Conservation (phyloP, 2,888 invertebrate genomes). For the Agrotis exclamationis region DNA sequence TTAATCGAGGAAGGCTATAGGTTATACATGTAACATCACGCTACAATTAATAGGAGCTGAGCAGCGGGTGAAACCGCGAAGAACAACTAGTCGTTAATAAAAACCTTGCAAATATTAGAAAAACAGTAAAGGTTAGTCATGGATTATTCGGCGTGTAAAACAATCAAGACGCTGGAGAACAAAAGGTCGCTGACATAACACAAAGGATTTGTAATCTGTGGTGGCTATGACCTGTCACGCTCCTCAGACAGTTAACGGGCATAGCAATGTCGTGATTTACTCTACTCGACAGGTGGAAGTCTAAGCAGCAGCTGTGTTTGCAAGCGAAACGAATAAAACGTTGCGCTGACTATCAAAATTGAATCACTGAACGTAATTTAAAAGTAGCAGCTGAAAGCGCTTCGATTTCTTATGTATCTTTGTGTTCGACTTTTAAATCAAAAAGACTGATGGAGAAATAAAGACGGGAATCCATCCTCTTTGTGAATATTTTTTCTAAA, state of each 20-base stretch:
- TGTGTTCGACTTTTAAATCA: slow-evolving; percentile 22
- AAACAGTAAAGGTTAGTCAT: slow-evolving; percentile 24
- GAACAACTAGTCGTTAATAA: background rate
- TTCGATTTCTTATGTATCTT: slow-evolving; percentile 31
- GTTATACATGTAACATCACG: too few species aligned
- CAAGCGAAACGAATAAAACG: slow-evolving; percentile 57
- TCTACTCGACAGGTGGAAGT: slow-evolving; percentile 57
- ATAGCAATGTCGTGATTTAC: slow-evolving; percentile 52
- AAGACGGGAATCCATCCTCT: slow-evolving; percentile 5
- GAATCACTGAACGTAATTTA: slow-evolving; percentile 36
- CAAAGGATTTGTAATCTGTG: slow-evolving; percentile 54
- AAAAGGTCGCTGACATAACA: slow-evolving; percentile 61
- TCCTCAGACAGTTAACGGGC: slow-evolving; percentile 23
- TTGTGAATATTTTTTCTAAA: slow-evolving; percentile 24
- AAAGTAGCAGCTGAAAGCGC: slow-evolving; percentile 23
- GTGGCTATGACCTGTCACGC: slow-evolving; percentile 62
- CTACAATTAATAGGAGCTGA: too few species aligned
- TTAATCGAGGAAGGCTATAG: too few species aligned
- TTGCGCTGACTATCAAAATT: slow-evolving; percentile 48
- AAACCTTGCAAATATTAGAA: slow-evolving; percentile 44
- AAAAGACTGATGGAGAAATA: slow-evolving; percentile 21
- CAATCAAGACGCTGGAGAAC: slow-evolving; percentile 44
- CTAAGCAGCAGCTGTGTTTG: slow-evolving; percentile 58
- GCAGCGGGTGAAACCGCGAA: too few species aligned
- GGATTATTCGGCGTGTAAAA: slow-evolving; percentile 40